phyloP scores from a whole-genome alignment of 2,888 invertebrate genomes.

The Cephus rjabovi region DNA sequence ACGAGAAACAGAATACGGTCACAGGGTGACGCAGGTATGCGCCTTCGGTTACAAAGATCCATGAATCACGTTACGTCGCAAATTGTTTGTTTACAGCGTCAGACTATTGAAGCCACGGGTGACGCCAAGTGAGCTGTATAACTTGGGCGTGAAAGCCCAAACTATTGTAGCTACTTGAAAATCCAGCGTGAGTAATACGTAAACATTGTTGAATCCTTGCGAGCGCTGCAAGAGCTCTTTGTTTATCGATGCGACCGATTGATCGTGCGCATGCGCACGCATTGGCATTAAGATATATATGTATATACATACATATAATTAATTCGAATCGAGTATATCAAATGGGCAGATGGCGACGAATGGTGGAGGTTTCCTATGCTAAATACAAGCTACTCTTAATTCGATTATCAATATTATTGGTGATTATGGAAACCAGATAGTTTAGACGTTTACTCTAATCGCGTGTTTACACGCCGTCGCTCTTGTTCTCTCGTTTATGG shows the following conservation, averaged over 20 bases:
- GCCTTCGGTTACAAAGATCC: background rate
- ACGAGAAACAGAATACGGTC: slow-evolving; percentile 3
- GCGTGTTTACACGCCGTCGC: too few relatives aligned
- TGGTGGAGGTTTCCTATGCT: too few relatives aligned
- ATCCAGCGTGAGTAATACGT: background rate
- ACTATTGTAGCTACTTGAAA: background rate
- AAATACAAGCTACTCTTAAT: background rate
- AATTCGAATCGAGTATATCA: background rate
- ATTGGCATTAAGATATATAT: background rate
- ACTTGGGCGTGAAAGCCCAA: background rate
- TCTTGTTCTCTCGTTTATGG: too few relatives aligned
- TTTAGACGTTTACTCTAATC: background rate
- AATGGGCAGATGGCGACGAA: too few relatives aligned
- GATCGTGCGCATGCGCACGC: background rate
- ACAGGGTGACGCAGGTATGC: background rate
- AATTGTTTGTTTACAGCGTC: slow-evolving; percentile 1
- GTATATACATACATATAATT: background rate
- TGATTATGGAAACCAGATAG: background rate
- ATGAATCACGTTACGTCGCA: slow-evolving; percentile 6
- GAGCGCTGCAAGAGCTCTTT: background rate
- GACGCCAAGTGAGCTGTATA: background rate
- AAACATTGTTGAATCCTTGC: background rate
- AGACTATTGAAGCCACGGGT: background rate
- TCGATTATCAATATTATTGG: background rate
- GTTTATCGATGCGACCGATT: background rate